Evolutionary conservation across 1,140 invertebrate genomes (phyloP), one percentile per base, ranked within the genome.

Genomic region (Bradynema listronoti): DNA sequence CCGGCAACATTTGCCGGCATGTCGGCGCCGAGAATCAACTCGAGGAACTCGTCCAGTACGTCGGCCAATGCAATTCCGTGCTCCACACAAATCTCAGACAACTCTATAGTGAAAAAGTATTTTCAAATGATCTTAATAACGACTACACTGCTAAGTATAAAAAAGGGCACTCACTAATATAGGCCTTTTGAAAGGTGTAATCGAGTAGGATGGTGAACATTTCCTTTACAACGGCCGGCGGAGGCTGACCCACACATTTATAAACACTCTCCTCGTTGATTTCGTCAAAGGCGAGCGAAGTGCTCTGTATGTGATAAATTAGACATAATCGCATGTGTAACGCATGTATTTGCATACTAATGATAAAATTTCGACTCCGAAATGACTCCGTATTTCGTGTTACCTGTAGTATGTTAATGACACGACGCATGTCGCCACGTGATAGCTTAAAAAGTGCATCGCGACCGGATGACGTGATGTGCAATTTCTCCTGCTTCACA

Each of bases 401-500:
- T n/a, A 79, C 79, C 78, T 84, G 83, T 27, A 98, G 81, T 51
- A 96, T 88, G 81, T 98, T 98, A 2, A 99, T 77, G 9, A 94
- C 89, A 80, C 89, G 90, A 71, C 95, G 84, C 95, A 99, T 98
- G 81, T 99, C 94, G n/a, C 95, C 95, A 61, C 86, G 86, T 1
- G 90, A 88, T 1, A 99, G 81, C 6, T 87, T 86, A 41, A 97
- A 82, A 1, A 98, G 77, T 0, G 95, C 92, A 66, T 91, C 84
- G 77, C 88, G 87, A 1, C 92, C 95, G 83, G 90, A 88, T 56
- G 90, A 86, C 0, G 86, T 86, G 16, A 34, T 86, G 56, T 84
- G 85, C 9, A 96, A 82, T 88, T 86, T 84, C 84, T 99, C 92
- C 73, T 86, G 78, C 62, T 86, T 78, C 39, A 91, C 86, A 11